These are phyloP conservation scores for Matsumyia berberina DNA, from an alignment of 2,888 invertebrate species.

Conservation along the genomic window DNA sequence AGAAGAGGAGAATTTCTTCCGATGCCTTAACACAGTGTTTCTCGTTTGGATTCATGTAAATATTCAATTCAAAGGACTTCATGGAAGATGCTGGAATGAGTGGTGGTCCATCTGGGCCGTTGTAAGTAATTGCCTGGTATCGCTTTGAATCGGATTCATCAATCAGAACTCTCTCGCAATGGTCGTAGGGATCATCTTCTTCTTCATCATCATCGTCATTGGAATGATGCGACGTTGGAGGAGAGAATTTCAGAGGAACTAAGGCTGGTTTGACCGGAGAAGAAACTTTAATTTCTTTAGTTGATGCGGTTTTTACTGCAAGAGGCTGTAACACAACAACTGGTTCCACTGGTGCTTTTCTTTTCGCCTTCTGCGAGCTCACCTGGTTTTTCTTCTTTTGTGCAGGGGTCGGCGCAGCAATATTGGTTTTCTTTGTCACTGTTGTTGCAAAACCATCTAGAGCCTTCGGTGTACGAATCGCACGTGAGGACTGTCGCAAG, in stretches of 20 bases:
- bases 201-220: constrained; percentile 71
- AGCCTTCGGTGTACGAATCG: constrained; percentile 39
- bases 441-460: constrained; percentile 40
- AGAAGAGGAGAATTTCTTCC: constrained; percentile 77
- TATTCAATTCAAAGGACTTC: constrained; percentile 78
- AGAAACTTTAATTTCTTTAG: constrained; percentile 7
- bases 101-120: constrained; percentile 61
- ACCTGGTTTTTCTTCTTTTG: constrained; percentile 18
- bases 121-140: constrained; percentile 20
- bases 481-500: constrained; percentile 54
- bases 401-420: neutral
- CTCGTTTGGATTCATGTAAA: constrained; percentile 80
- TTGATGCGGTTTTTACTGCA: neutral
- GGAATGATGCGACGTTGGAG: neutral
- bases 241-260: constrained; percentile 1
- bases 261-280: neutral
- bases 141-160: constrained; percentile 57
- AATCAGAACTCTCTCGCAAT: constrained; percentile 59
- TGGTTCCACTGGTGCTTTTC: constrained; percentile 16
- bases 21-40: constrained; percentile 79
- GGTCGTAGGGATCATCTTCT: constrained; percentile 76
- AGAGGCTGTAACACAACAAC: constrained; percentile 48
- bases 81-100: neutral
- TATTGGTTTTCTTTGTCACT: constrained; percentile 18
- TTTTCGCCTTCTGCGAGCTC: neutral